Base-by-base conservation (phyloP, 2,113 vertebrate species). In the Otis tarda region DNA sequence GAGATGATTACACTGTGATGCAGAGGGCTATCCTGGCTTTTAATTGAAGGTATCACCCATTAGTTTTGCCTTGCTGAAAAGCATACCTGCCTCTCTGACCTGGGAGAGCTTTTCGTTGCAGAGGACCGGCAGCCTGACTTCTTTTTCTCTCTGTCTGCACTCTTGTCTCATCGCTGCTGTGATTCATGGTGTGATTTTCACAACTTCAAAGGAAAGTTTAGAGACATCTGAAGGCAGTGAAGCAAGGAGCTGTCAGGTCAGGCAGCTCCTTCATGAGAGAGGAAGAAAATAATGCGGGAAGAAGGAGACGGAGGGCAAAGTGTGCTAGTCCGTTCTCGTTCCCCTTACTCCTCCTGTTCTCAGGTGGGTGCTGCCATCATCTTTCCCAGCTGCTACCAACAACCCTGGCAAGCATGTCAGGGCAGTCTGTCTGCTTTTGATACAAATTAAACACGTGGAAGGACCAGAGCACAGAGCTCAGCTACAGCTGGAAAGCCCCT, bases 1-100 rank as follows among this genome's bases (percentile, higher is more conserved):
- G 85, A 84, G 10, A 39, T 41, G 24, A 57, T 87, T 78, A 37
- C 37, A 50, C n/a, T 41, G 55, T 33, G 67, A 83, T 70, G 57
- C 67, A 87, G 45, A 45, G 41, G 9, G 22, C 55, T 68, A 12
- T 19, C 56, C 83, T 69, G 87, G 86, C 50, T 75, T 93, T 80
- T 94, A 78, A 81, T 67, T 84, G 90, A 78, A 81, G 30, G 22
- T n/a, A 87, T 84, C n/a, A 47, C 49, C 35, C 83, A 86, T 83
- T 89, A 70, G 60, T 93, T 96, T 94, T 83, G 39, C 60, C 64
- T 86, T 81, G 83, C 57, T 95, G 94, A 89, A 95, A 96, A 93
- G 73, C 73, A 52, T 47, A 43, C 18, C 49, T 83, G 57, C 47
- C 64, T 71, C 39, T 73, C 28, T 96, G 94, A 93, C 90, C 76